phyloP scores from a whole-genome alignment of 1,140 invertebrate species.

The Aphidius ervi region DNA sequence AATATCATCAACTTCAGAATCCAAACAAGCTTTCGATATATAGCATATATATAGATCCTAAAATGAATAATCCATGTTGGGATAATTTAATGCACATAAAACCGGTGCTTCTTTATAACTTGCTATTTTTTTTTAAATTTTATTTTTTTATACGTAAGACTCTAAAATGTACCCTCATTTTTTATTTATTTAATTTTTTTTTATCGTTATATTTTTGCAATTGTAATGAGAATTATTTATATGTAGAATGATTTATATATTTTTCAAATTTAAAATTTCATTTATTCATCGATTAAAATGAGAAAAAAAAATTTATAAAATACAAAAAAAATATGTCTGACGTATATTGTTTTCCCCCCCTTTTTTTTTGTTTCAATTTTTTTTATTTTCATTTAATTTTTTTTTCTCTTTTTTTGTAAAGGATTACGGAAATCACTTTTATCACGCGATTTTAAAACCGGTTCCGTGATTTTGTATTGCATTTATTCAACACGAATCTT shows the following conservation, averaged over 20 bases:
- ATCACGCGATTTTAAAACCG: constrained; percentile 25
- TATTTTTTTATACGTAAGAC: background rate
- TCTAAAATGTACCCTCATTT: background rate
- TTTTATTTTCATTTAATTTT: background rate
- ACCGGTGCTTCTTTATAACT: background rate
- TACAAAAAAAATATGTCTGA: background rate
- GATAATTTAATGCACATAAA: too few relatives aligned
- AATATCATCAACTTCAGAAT: constrained; percentile 1
- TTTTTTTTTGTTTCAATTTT: background rate
- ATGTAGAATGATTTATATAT: background rate
- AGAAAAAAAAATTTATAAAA: background rate
- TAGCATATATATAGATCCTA: background rate
- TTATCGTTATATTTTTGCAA: constrained; percentile 6
- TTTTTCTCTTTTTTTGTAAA: background rate
- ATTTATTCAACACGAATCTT: constrained; percentile 39
- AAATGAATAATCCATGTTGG: constrained; percentile 19
- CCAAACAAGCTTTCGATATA: background rate
- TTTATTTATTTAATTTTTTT: constrained; percentile 3
- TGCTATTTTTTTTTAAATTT: background rate
- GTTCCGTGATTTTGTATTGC: background rate
- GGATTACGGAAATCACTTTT: constrained; percentile 24
- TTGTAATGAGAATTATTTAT: constrained; percentile 12
- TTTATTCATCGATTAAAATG: background rate
- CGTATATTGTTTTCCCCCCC: background rate
- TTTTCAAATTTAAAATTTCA: background rate